A percentile compares a stretch with the other conserved stretches of the same genome.
phyloP scores from a whole-genome alignment of 1,140 invertebrate species.

The Sminthurides bifidus region DNA sequence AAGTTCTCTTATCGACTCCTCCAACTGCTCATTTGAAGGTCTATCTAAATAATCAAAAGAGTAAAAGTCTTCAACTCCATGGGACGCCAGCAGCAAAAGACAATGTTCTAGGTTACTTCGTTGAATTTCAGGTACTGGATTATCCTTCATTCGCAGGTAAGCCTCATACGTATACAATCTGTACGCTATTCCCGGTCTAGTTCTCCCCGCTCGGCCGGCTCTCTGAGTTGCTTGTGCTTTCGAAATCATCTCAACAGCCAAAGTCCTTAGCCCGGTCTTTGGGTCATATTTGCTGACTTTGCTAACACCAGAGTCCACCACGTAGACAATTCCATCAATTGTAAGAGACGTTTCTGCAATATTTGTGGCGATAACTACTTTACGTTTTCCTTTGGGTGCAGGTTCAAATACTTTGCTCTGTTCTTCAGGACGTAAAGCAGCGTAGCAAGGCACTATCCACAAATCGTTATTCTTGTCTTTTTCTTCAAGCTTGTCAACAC shows the following conservation, averaged over 20 bases:
- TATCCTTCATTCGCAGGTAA: conserved; percentile 98
- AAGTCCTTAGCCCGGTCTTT: conserved; percentile 50
- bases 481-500: not conserved
- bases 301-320: conserved; percentile 12
- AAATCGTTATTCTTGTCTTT: not conserved
- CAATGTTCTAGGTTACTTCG: conserved; percentile 91
- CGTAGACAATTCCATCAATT: conserved; percentile 16
- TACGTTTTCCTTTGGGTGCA: not conserved
- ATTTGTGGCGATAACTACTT: conserved; percentile 20
- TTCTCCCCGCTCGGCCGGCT: conserved; percentile 70
- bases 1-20: conserved; percentile 90
- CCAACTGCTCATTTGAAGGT: conserved; percentile 98
- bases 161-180: conserved; percentile 81
- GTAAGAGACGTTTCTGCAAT: conserved; percentile 19
- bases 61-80: conserved; percentile 96
- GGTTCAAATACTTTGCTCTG: not conserved
- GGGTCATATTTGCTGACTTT: conserved; percentile 31
- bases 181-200: conserved; percentile 75
- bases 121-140: conserved; percentile 97
- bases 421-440: not conserved
- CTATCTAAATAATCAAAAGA: conserved; percentile 99
- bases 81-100: conserved; percentile 92
- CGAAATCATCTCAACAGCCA: conserved; percentile 55
- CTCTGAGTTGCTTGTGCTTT: conserved; percentile 62
- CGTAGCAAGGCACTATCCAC: not conserved